phyloP scores from a whole-genome alignment of 2,797 vertebrate species.

The Sylvilagus floridanus region DNA sequence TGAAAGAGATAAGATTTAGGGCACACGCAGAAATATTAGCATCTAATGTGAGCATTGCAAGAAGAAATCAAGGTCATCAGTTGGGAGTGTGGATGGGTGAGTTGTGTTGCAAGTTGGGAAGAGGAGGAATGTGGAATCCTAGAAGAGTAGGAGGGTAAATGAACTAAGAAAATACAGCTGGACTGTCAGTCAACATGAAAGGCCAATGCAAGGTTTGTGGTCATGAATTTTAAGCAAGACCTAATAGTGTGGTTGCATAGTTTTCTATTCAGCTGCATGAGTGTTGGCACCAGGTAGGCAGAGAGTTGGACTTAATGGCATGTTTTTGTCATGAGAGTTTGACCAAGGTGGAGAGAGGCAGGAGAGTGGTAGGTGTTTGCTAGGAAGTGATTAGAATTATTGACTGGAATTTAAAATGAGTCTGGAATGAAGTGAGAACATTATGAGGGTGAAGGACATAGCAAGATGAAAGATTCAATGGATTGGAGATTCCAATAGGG shows the following conservation, averaged over 20 bases:
- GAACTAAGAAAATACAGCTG: neutral
- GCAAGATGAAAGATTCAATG: neutral
- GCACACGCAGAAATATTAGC: neutral
- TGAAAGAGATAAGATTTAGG: neutral
- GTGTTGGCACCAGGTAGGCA: neutral
- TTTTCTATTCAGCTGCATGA: neutral
- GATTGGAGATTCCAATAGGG: neutral
- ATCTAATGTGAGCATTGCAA: neutral
- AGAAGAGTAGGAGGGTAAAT: neutral
- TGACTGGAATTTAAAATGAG: conserved; percentile 6
- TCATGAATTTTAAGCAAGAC: neutral
- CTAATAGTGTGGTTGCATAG: neutral
- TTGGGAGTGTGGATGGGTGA: neutral
- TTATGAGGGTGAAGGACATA: neutral
- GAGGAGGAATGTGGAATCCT: neutral
- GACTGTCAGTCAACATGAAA: neutral
- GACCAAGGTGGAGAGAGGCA: neutral
- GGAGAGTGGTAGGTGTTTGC: neutral
- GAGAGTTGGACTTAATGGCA: neutral
- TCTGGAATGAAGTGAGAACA: neutral
- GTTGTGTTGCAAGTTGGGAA: neutral
- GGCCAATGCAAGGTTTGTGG: neutral
- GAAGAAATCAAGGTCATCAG: neutral
- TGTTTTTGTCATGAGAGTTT: neutral
- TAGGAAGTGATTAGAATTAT: neutral